These are phyloP conservation scores for Drosophila paulistorum DNA, from an alignment of 1,140 invertebrate species.

Conservation along the genomic window DNA sequence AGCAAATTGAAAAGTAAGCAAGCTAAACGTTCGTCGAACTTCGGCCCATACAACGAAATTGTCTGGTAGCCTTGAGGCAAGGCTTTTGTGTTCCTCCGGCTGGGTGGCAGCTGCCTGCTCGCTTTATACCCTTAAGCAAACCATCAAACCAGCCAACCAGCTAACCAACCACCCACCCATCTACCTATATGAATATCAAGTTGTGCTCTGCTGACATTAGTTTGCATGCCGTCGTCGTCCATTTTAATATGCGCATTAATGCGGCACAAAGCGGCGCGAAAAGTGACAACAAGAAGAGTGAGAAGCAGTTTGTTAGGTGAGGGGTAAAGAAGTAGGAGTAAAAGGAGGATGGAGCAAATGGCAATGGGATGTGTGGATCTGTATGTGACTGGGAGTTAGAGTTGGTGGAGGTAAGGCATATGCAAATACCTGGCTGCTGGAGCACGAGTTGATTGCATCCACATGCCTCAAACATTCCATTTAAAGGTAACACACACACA, in stretches of 20 bases:
- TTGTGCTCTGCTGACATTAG: slow-evolving; percentile 56
- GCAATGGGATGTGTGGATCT: not conserved
- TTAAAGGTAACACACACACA: slow-evolving; percentile 17
- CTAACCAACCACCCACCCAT: not conserved
- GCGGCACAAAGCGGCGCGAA: slow-evolving; percentile 70
- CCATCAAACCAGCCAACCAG: not conserved
- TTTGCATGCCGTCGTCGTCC: slow-evolving; percentile 51
- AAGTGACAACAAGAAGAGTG: slow-evolving; percentile 55
- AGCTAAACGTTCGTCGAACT: slow-evolving; percentile 71
- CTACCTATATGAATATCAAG: slow-evolving; percentile 39
- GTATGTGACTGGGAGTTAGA: slow-evolving; percentile 2
- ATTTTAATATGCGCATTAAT: slow-evolving; percentile 78
- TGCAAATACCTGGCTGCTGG: slow-evolving; percentile 64
- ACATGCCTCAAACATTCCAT: slow-evolving; percentile 48
- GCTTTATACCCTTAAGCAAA: not conserved
- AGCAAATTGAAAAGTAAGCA: slow-evolving; percentile 74
- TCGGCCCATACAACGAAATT: slow-evolving; percentile 36
- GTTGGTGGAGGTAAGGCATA: slow-evolving; percentile 27
- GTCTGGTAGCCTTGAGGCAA: slow-evolving; percentile 66
- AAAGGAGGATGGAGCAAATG: not conserved
- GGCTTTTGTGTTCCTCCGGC: slow-evolving; percentile 48
- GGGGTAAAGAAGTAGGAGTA: not conserved
- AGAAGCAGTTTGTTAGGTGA: slow-evolving; percentile 6
- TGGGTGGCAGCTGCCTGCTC: not conserved
- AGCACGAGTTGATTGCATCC: slow-evolving; percentile 64